Evolutionary conservation across 1,140 invertebrate species (phyloP).

Genomic region (Penaeus chinensis): DNA sequence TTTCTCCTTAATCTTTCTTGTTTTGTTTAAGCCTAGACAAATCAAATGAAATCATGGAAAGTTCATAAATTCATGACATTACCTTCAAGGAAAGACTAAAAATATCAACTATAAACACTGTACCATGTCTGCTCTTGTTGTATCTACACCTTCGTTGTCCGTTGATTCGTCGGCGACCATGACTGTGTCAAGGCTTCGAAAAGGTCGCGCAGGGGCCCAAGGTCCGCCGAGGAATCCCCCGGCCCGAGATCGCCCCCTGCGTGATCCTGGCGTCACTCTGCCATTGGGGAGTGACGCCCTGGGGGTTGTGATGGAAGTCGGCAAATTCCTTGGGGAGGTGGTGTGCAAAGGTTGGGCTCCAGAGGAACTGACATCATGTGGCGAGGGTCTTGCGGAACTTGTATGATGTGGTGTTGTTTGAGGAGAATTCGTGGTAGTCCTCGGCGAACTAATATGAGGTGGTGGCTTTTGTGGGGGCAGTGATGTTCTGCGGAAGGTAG

Average conservation of each 20-base stretch:
- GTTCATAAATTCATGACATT: no score
- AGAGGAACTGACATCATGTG: background rate
- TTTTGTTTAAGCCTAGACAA: background rate
- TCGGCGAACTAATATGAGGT: background rate
- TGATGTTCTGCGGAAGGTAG: background rate
- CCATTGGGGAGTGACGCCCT: background rate
- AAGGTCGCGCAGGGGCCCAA: slow-evolving; percentile 12
- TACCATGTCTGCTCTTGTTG: no score
- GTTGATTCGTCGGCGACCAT: slow-evolving; percentile 24
- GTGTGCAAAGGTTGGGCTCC: background rate
- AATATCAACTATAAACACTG: no score
- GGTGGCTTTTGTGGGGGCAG: background rate
- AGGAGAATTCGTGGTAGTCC: no score
- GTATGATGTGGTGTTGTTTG: no score
- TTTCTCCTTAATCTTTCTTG: background rate
- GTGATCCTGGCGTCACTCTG: background rate
- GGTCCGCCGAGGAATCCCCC: background rate
- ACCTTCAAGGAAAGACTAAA: no score
- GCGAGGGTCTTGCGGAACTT: background rate
- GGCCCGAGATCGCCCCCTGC: background rate
- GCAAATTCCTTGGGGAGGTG: background rate
- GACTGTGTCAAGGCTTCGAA: slow-evolving; percentile 4
- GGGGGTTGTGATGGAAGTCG: no score
- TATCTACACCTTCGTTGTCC: no score
- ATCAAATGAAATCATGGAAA: no score